Percentiles rank a stretch among this genome's conserved stretches.
Conservation (phyloP, 2,797 vertebrate genomes). For the Eidolon dupreanum region DNA sequence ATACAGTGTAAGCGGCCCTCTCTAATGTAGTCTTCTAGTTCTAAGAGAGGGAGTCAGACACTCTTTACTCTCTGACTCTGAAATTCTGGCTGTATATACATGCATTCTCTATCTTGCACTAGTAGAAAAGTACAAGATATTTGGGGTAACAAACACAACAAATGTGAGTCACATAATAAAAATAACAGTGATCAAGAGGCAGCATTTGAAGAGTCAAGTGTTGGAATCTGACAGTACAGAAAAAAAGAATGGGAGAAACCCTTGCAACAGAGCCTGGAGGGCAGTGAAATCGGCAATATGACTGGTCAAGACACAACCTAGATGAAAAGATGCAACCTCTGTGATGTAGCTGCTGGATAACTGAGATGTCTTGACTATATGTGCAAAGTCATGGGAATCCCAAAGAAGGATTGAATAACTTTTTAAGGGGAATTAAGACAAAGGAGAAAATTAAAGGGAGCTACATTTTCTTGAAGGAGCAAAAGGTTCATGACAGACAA, state of each 20-base stretch:
- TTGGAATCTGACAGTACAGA: not conserved
- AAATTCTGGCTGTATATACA: not conserved
- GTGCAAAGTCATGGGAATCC: not conserved
- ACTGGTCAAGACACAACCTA: not conserved
- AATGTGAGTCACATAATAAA: not conserved
- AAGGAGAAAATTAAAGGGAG: not conserved
- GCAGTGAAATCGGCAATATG: not conserved
- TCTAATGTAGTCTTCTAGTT: not conserved
- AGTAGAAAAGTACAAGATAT: not conserved
- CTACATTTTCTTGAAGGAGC: not conserved
- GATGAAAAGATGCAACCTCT: not conserved
- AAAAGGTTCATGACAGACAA: not conserved
- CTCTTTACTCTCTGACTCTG: not conserved
- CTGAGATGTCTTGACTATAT: not conserved
- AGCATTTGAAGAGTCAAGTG: not conserved
- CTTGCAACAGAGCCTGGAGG: not conserved
- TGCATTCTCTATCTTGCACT: not conserved
- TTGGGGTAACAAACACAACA: not conserved
- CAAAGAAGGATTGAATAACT: not conserved
- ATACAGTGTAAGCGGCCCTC: not conserved
- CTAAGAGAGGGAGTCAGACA: not conserved
- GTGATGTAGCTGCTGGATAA: not conserved
- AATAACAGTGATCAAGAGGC: not conserved
- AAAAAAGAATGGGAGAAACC: not conserved
- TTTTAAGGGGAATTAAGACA: not conserved